Evolutionary conservation across 2,888 invertebrate genomes (phyloP), one percentile per base, ranked within the genome.

Genomic region (Macrophya annulata): DNA sequence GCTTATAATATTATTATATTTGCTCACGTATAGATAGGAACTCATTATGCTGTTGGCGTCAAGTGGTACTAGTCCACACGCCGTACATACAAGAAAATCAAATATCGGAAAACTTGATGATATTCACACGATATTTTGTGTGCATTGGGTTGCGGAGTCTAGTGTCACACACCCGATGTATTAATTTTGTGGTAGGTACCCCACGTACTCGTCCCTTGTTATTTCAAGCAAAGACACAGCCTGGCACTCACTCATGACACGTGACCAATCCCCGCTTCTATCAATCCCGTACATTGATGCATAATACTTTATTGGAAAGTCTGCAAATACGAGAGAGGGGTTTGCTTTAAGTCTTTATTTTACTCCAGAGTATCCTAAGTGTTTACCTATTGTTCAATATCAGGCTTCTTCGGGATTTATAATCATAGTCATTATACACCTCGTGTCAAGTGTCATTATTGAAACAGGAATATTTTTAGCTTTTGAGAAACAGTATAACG

Each of bases 151-250:
- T 83, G n/a, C n/a, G 8, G 59, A 59, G 81, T 62, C 51, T 59
- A 65, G 81, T 81, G 81, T 83, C 83, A 68, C 68, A 17, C 25
- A 68, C 90, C 90, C 88, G 85, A 88, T 90, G 91, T 91, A 92
- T 92, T 92, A 92, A 91, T 92, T 90, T 89, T 85, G 85, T 88
- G 86, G 87, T 87, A 86, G 31, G 31, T 31, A 31, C 86, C 10
- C 87, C 88, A 86, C n/a, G n/a, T n/a, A n/a, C 86, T 4, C 87
- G 88, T 87, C 90, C 92, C 91, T 89, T 93, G 92, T 93, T 93
- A 91, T 92, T 92, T 87, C 91, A 92, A 88, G 89, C 89, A 87
- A 90, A 90, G 92, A 92, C 92, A 92, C 90, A 88, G 88, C 87
- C 88, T 87, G 88, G 88, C 90, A 90, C 91, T 91, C 91, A 88